A percentile compares a stretch with the other conserved stretches of the same genome.
Evolutionary conservation across 2,888 invertebrate species (phyloP).

Genomic region (Gryllus longicercus): DNA sequence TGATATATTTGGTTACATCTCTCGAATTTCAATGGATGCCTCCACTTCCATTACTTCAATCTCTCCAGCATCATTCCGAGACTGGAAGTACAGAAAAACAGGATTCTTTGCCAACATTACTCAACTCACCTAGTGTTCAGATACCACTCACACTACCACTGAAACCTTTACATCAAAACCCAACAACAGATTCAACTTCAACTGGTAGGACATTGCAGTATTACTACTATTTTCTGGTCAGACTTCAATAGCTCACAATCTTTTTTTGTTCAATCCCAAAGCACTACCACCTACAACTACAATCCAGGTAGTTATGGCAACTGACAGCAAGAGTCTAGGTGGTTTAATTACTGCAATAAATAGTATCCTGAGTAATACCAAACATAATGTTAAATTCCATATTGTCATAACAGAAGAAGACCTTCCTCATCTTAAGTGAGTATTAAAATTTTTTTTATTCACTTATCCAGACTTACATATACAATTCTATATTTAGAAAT

Average conservation of each 20-base stretch:
- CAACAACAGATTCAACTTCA: too few species aligned
- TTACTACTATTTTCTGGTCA: too few species aligned
- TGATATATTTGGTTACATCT: slow-evolving; percentile 28
- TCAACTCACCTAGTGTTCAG: too few species aligned
- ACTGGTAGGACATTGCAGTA: too few species aligned
- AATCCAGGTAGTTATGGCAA: slow-evolving; percentile 34
- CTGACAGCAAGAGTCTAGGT: slow-evolving; percentile 43
- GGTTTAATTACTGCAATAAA: slow-evolving; percentile 46
- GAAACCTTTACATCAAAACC: too few species aligned
- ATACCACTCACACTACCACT: too few species aligned
- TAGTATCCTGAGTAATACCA: slow-evolving; percentile 44
- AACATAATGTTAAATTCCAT: slow-evolving; percentile 43
- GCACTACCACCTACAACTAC: not conserved
- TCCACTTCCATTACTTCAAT: slow-evolving; percentile 23
- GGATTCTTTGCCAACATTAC: too few species aligned
- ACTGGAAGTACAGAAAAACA: not conserved
- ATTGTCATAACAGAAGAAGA: slow-evolving; percentile 39
- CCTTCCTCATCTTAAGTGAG: slow-evolving; percentile 35
- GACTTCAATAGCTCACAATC: too few species aligned
- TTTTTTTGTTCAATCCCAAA: not conserved
- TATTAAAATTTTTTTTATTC: not conserved
- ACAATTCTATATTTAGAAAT: too few species aligned
- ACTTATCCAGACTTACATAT: too few species aligned
- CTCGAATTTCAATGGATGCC: slow-evolving; percentile 28
- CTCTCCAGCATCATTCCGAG: not conserved